Percentiles rank a stretch among this genome's conserved stretches.
These are phyloP conservation scores for Phasianus colchicus DNA, from an alignment of 2,113 vertebrate genomes.

Conservation along the genomic window DNA sequence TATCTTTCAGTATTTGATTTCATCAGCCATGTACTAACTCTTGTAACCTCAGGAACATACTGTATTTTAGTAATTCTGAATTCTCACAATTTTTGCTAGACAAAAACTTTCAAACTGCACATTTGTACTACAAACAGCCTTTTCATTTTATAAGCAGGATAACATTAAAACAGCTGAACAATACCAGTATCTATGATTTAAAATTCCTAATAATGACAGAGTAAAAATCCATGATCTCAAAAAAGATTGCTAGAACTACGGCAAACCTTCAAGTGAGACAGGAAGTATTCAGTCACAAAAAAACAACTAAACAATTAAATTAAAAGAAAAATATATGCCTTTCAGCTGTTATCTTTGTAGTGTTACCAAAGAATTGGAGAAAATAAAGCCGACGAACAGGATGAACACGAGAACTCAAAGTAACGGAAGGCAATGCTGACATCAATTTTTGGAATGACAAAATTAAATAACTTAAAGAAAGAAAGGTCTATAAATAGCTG, in stretches of 20 bases:
- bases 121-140: background rate
- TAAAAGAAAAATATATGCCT: background rate
- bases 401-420: background rate
- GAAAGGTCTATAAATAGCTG: background rate
- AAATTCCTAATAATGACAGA: background rate
- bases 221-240: background rate
- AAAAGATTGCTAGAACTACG: background rate
- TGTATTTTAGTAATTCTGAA: background rate
- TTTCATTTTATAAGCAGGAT: background rate
- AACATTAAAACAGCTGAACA: background rate
- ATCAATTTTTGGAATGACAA: background rate
- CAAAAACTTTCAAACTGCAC: background rate
- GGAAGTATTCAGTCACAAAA: background rate
- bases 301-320: background rate
- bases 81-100: background rate
- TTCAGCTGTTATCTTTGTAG: background rate
- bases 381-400: background rate
- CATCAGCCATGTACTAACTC: background rate
- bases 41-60: background rate
- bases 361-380: background rate
- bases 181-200: background rate
- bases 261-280: background rate
- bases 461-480: background rate
- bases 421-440: background rate
- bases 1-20: background rate